Base-by-base conservation (phyloP, 2,797 vertebrate genomes). In the Xerus rutilus region DNA sequence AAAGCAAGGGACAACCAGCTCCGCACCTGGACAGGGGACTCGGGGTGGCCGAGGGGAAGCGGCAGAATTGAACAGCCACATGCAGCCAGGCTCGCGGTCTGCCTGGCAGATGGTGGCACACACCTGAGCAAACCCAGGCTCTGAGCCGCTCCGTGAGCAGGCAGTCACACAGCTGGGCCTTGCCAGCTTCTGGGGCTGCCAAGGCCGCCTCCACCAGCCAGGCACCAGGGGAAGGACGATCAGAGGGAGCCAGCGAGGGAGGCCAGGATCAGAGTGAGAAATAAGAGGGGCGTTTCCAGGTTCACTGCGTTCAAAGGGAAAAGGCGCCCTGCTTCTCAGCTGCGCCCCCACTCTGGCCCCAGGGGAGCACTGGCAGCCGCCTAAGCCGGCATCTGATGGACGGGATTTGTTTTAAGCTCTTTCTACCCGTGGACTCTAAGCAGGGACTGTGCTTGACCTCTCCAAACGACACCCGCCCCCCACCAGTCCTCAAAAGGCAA, bases 381-480 rank as follows among this genome's bases (percentile, higher is more conserved):
- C 77, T 97, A 97, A 97, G 98, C 98, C 91, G 97, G 98, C 97
- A 97, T 97, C 96, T 89, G 97, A 98, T 87, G 95, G 98, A 97
- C 81, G 85, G 91, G 98, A 98, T 98, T 98, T 98, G 96, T 97
- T 83, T 97, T 98, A 98, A 98, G 97, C 98, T 97, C 97, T 98
- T 98, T 98, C 97, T 98, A 97, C 98, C 96, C 97, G 1, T 73
- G 15, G 97, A 85, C 97, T 98, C 89, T 96, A 98, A 98, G 97
- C 97, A 91, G 62, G 39, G 59, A 85, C 30, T 97, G 98, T 96
- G 97, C 96, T 91, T 83, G 95, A 97, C 98, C 97, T 98, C 98
- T 97, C 96, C 91, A 95, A 94, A 94, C 28, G 45, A 52, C n/a
- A 57, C 70, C 57, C 89, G 94, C 32, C 59, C 47, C 88, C 94